Conservation (phyloP, 2,888 invertebrate species). For the Eristalis arbustorum region DNA sequence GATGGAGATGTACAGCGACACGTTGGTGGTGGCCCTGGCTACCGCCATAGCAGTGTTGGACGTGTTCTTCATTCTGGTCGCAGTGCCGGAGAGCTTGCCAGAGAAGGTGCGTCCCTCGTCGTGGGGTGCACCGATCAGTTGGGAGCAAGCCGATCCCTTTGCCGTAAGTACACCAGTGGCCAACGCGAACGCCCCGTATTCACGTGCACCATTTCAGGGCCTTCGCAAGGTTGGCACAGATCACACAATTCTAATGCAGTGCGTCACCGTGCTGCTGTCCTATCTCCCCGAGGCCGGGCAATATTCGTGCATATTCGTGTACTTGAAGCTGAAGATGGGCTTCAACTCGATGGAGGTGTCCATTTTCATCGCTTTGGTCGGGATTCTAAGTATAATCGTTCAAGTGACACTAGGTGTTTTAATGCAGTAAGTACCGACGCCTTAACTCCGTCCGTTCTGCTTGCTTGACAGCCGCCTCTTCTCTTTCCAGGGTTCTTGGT, state of each 20-base stretch:
- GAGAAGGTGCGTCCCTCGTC: constrained; percentile 92
- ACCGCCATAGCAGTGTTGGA: constrained; percentile 97
- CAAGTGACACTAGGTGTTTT: constrained; percentile 93
- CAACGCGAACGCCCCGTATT: no score
- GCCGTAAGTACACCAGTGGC: no score
- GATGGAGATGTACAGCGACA: constrained; percentile 91
- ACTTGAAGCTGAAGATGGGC: constrained; percentile 97
- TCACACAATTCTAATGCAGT: constrained; percentile 96
- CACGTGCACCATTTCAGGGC: constrained; percentile 82
- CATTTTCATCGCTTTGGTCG: constrained; percentile 97
- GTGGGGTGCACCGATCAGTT: constrained; percentile 94
- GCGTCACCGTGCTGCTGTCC: constrained; percentile 97
- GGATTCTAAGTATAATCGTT: constrained; percentile 96
- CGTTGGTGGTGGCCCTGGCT: constrained; percentile 95
- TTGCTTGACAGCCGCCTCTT: not conserved
- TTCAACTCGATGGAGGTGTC: constrained; percentile 97
- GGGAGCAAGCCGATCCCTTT: constrained; percentile 99
- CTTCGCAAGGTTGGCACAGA: constrained; percentile 95
- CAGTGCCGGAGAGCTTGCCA: constrained; percentile 98
- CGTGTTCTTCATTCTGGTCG: constrained; percentile 98
- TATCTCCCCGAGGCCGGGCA: constrained; percentile 99
- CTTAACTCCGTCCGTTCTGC: not conserved
- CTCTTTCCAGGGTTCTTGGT: constrained; percentile 83
- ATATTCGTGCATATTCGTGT: constrained; percentile 99
- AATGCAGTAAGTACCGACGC: constrained; percentile 82